Percentiles rank a stretch among this genome's conserved stretches.
phyloP scores from a whole-genome alignment of 2,113 vertebrate species.

The Dipodomys spectabilis region DNA sequence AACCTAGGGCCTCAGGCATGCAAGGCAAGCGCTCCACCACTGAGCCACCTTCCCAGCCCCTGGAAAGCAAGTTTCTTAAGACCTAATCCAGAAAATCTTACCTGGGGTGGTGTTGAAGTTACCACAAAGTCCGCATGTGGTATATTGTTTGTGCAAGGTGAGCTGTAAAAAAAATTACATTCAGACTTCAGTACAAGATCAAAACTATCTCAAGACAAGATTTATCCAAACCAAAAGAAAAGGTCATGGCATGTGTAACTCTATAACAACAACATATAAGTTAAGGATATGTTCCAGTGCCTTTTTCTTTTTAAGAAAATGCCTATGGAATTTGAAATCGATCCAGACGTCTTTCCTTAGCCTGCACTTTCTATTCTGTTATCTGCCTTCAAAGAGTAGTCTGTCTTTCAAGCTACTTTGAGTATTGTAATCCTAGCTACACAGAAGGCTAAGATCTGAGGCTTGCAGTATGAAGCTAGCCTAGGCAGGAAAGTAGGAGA shows the following conservation, averaged over 20 bases:
- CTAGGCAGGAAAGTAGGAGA: too few relatives aligned
- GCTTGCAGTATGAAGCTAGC: too few relatives aligned
- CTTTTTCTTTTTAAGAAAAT: not conserved
- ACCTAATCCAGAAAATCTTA: slow-evolving; percentile 50
- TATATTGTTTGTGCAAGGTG: slow-evolving; percentile 72
- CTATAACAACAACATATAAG: not conserved
- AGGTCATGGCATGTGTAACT: not conserved
- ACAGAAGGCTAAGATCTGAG: too few relatives aligned
- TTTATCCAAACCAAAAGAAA: slow-evolving; percentile 3
- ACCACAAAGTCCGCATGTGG: slow-evolving; percentile 82
- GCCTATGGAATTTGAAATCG: not conserved
- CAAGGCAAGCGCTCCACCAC: too few relatives aligned
- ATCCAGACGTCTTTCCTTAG: not conserved
- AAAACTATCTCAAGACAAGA: not conserved
- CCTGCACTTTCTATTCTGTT: not conserved
- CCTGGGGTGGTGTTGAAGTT: slow-evolving; percentile 76
- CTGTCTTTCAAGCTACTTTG: not conserved
- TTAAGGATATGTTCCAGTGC: not conserved
- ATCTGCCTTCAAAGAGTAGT: not conserved
- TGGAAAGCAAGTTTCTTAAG: not conserved
- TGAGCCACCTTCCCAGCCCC: too few relatives aligned
- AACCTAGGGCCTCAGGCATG: too few relatives aligned
- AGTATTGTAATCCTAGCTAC: not conserved
- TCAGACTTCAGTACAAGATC: slow-evolving; percentile 42
- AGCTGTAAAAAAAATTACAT: slow-evolving; percentile 69